Base-by-base conservation (phyloP, 2,888 invertebrate species). In the Spilosoma lubricipeda region DNA sequence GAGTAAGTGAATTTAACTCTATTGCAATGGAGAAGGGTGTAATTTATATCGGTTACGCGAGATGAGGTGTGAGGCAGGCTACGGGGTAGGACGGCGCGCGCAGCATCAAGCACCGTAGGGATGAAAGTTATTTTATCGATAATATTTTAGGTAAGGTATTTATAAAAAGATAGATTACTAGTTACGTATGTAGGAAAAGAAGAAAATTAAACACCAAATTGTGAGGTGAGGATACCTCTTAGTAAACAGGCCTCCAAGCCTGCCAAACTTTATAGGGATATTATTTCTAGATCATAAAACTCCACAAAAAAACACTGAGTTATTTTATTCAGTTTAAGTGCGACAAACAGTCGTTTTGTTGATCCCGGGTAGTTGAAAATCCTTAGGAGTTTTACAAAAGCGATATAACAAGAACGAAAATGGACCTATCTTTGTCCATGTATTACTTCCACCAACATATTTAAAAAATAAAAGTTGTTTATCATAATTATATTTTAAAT, bases 1-100 rank as follows among this genome's bases (percentile, higher is more conserved):
- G 13, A 27, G 7, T 48, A 20, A 15, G 45, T n/a, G 84, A 86
- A 85, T 79, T 72, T 45, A 70, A 80, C 87, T 75, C 75, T 80
- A 89, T 79, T 78, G 18, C 20, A 3, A 77, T 0, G 65, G 0
- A 1, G 48, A 80, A 90, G 79, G 83, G 91, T 84, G 69, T 70
- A 77, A 71, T 87, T 87, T 91, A 66, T 80, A 76, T 72, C 87
- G 90, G 69, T 64, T 13, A 67, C 3, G 63, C 33, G 89, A 89
- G 93, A 93, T 90, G 87, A 90, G 91, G 90, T 90, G 89, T 88
- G 91, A 89, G 92, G 89, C 80, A 85, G 77, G 82, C 76, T 81
- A 80, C 81, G 80, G 87, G 88, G 88, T 78, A 84, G 76, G 56
- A 73, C 90, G 90, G 93, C 94, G 94, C 94, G 94, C 94, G 94